A percentile compares a stretch with the other conserved stretches of the same genome.
These are phyloP conservation scores for Lacerta viridis DNA, from an alignment of 2,797 vertebrate species.

Conservation along the genomic window DNA sequence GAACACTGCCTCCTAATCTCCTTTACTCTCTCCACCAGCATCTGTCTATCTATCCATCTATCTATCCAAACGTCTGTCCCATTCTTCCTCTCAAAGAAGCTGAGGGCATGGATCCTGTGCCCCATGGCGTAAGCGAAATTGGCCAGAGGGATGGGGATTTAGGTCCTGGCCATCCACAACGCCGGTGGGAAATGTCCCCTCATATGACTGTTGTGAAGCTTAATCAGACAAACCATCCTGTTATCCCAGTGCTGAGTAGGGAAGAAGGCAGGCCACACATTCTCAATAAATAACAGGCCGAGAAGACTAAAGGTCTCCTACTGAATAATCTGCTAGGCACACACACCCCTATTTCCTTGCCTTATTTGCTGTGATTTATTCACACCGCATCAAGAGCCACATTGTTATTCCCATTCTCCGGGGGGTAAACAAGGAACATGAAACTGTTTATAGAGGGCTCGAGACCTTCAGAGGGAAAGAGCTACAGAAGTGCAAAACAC, in stretches of 20 bases:
- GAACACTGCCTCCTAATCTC: background rate
- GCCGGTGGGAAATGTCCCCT: background rate
- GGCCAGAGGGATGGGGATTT: too few species aligned
- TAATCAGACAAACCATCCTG: background rate
- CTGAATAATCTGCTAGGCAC: slow-evolving; percentile 41
- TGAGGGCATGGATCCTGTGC: background rate
- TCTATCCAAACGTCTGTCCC: too few species aligned
- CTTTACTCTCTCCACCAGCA: background rate
- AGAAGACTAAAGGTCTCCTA: background rate
- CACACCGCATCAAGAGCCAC: slow-evolving; percentile 40
- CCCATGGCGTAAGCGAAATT: too few species aligned
- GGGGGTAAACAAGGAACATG: fast-evolving
- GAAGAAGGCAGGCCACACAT: background rate
- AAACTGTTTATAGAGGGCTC: slow-evolving; percentile 28
- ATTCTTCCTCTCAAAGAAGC: background rate
- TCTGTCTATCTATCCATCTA: too few species aligned
- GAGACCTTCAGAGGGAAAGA: slow-evolving; percentile 39
- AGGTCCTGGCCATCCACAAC: background rate
- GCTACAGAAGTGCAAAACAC: slow-evolving; percentile 50
- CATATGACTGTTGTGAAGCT: background rate
- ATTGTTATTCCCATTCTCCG: background rate
- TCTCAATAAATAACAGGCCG: slow-evolving; percentile 8
- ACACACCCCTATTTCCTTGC: fast-evolving
- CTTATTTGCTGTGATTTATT: slow-evolving; percentile 46
- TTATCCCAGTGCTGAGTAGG: background rate